phyloP scores from a whole-genome alignment of 2,888 invertebrate genomes.

The Temnothorax rugatulus region DNA sequence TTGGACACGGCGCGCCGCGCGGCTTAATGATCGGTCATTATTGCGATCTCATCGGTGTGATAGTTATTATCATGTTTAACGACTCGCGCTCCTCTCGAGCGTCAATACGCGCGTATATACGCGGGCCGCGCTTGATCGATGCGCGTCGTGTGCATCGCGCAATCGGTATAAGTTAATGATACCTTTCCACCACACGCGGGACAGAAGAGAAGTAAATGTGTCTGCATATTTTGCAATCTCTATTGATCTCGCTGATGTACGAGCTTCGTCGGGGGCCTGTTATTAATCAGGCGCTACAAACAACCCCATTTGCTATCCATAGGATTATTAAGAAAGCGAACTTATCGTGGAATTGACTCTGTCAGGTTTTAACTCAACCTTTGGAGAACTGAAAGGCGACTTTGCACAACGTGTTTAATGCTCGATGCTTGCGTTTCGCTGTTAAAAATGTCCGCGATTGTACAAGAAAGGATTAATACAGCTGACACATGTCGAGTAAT shows the following conservation, averaged over 20 bases:
- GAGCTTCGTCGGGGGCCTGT: neutral
- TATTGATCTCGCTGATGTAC: constrained; percentile 31
- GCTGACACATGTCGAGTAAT: too few species aligned
- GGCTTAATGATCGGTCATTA: constrained; percentile 59
- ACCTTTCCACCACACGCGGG: constrained; percentile 12
- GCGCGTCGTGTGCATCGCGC: constrained; percentile 24
- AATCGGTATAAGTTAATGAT: constrained; percentile 47
- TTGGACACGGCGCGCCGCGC: constrained; percentile 26
- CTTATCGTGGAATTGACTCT: neutral
- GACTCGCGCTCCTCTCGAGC: constrained; percentile 19
- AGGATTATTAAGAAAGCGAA: constrained; percentile 22
- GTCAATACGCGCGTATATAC: constrained; percentile 20
- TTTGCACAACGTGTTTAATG: neutral
- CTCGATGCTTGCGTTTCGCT: neutral
- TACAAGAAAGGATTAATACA: neutral
- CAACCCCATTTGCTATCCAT: neutral
- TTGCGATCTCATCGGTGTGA: constrained; percentile 52
- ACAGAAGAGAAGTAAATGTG: constrained; percentile 27
- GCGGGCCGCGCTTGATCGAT: constrained; percentile 41
- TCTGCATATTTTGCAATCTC: constrained; percentile 44
- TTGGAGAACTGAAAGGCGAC: neutral
- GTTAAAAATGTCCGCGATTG: neutral
- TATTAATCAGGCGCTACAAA: constrained; percentile 49
- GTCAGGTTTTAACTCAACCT: constrained; percentile 5
- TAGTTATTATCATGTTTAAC: constrained; percentile 58